Conservation (phyloP, 2,888 invertebrate species). For the Miltochrista miniata region DNA sequence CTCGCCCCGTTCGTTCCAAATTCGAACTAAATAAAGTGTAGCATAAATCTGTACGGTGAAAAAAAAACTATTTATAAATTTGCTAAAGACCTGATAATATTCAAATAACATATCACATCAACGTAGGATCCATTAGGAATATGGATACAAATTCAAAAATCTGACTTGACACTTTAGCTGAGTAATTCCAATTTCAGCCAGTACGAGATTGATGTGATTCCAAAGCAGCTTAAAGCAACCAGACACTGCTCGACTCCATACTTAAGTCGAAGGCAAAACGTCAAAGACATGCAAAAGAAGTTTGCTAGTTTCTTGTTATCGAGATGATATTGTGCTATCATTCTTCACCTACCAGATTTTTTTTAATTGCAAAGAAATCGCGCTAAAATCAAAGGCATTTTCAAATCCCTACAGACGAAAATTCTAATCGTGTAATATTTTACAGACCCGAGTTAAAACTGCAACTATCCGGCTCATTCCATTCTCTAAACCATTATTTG, state of each 20-base stretch:
- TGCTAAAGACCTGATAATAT: too few species aligned
- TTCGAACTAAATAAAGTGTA: constrained; percentile 42
- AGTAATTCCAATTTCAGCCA: too few species aligned
- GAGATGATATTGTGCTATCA: too few species aligned
- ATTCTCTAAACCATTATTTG: constrained; percentile 52
- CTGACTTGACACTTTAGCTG: too few species aligned
- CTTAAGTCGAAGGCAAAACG: neutral
- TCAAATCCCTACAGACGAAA: constrained; percentile 27
- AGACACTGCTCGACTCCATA: too few species aligned
- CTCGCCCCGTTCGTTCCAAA: constrained; percentile 43
- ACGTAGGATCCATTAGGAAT: too few species aligned
- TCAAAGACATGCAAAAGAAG: neutral
- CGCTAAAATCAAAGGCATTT: constrained; percentile 4
- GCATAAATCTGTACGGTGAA: constrained; percentile 25
- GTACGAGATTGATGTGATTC: too few species aligned
- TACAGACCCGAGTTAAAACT: constrained; percentile 45
- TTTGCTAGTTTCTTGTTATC: constrained; percentile 7
- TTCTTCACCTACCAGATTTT: too few species aligned
- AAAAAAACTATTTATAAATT: constrained; percentile 10
- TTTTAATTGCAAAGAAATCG: constrained; percentile 17
- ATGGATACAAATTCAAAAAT: too few species aligned
- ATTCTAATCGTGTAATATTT: constrained; percentile 44
- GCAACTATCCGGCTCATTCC: constrained; percentile 42
- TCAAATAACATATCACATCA: too few species aligned
- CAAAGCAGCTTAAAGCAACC: too few species aligned